A percentile compares a stretch with the other conserved stretches of the same genome.
phyloP scores from a whole-genome alignment of 1,140 invertebrate species.

The Caenorhabditis elegans region WBcel235 BX284602.5:6342501-6343000 shows the following conservation, averaged over 20 bases:
- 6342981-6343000: not conserved
- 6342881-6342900: no score
- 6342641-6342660: not conserved
- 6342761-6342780: no score
- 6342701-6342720: not conserved
- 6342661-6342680: constrained; percentile 9
- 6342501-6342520: not conserved
- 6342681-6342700: not conserved
- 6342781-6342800: no score
- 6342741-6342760: constrained; percentile 7
- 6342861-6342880: no score
- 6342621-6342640: constrained; percentile 3
- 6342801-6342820: no score
- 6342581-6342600: not conserved
- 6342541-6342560: not conserved
- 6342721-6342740: constrained; percentile 9
- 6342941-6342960: not conserved
- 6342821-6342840: no score
- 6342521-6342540: not conserved
- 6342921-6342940: no score
- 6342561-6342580: not conserved
- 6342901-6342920: not conserved
- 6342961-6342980: not conserved
- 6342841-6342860: no score
- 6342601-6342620: not conserved